Conservation (phyloP, 2,888 invertebrate genomes). For the Esperia sulphurella region DNA sequence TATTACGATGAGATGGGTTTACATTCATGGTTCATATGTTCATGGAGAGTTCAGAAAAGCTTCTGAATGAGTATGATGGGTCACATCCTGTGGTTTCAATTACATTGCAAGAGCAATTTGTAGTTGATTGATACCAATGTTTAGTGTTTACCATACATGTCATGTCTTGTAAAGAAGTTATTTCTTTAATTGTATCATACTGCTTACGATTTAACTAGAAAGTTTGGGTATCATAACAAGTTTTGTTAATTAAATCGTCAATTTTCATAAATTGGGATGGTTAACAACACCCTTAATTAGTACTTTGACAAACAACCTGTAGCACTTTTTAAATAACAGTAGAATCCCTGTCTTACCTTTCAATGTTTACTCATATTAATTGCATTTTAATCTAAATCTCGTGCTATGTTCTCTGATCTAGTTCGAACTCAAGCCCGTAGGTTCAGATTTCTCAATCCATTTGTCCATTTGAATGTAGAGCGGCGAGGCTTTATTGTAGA, state of each 20-base stretch:
- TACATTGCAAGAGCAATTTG: constrained; percentile 58
- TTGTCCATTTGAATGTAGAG: background rate
- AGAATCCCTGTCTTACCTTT: too few relatives aligned
- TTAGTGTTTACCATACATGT: constrained; percentile 11
- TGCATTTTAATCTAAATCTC: too few relatives aligned
- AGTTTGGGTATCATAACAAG: too few relatives aligned
- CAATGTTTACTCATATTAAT: too few relatives aligned
- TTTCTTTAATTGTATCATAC: too few relatives aligned
- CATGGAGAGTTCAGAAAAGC: constrained; percentile 49
- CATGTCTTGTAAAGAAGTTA: too few relatives aligned
- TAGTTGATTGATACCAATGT: constrained; percentile 47
- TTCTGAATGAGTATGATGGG: constrained; percentile 63
- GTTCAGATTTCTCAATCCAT: background rate
- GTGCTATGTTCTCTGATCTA: background rate
- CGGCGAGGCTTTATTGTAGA: background rate
- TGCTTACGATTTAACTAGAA: too few relatives aligned
- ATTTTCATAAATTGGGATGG: too few relatives aligned
- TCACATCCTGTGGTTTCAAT: constrained; percentile 72
- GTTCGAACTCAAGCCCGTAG: background rate
- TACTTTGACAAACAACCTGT: too few relatives aligned
- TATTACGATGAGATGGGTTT: constrained; percentile 20
- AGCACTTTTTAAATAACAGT: too few relatives aligned
- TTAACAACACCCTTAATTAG: too few relatives aligned
- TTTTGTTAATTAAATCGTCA: too few relatives aligned
- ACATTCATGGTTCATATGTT: constrained; percentile 16